These are phyloP conservation scores for Notechis scutatus DNA, from an alignment of 2,113 vertebrate genomes.

Conservation along the genomic window DNA sequence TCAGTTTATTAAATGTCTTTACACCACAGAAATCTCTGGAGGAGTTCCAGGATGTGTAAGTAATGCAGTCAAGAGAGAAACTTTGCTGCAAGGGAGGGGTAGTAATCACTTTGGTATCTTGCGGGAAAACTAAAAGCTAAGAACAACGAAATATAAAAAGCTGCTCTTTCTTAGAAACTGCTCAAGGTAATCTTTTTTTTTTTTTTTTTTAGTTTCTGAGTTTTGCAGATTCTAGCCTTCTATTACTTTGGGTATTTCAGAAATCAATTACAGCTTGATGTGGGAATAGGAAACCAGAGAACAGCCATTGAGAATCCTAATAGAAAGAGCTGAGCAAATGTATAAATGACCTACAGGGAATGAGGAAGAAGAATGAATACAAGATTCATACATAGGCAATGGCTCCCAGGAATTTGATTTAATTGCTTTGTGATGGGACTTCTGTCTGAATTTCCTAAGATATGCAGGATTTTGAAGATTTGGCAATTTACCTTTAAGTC, in stretches of 20 bases:
- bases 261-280: not conserved
- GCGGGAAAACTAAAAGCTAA: not conserved
- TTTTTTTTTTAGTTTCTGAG: not conserved
- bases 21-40: constrained; percentile 98
- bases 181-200: not conserved
- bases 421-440: not conserved
- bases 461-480: constrained; percentile 14
- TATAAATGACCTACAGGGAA: not conserved
- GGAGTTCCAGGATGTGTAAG: constrained; percentile 99
- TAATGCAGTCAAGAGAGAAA: constrained; percentile 59
- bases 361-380: not conserved
- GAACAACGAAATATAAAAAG: not conserved
- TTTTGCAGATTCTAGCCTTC: not conserved
- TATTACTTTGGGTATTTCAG: not conserved
- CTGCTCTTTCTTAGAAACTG: not conserved
- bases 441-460: not conserved
- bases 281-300: not conserved
- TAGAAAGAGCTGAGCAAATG: not conserved
- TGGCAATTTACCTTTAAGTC: constrained; percentile 17
- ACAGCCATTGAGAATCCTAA: not conserved
- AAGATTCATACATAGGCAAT: not conserved
- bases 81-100: constrained; percentile 13
- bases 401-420: not conserved
- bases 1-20: constrained; percentile 99
- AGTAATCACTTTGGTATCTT: not conserved